Base-by-base conservation (phyloP, 2,797 vertebrate genomes). In the Zenarchopterus dispar region DNA sequence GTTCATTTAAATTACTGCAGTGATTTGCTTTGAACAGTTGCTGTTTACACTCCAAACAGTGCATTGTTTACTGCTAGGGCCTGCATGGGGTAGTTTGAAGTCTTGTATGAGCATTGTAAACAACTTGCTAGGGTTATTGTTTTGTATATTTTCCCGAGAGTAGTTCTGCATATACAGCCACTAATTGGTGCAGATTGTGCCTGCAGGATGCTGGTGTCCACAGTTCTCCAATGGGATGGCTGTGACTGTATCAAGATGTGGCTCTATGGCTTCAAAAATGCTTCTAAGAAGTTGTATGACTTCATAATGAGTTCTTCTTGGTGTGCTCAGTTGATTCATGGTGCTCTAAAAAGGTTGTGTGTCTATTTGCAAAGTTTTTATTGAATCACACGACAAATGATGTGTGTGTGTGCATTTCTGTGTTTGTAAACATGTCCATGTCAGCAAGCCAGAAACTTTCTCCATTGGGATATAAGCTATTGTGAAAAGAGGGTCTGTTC, bases 221-320 rank as follows among this genome's bases (percentile, higher is more conserved):
- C 42, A 51, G 62, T 56, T 67, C 51, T 41, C 56, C 19, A 56
- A 23, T 33, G 65, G 26, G 50, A 65, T 54, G 23, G 54, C 45
- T 16, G 26, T 4, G 36, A 58, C 61, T 55, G 2, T 46, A 63
- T 62, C 43, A 50, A 26, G 53, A 74, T 33, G 49, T 23, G 51
- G 33, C 45, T 58, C 19, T 1, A 17, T 59, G 24, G 45, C 56
- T 16, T 70, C 11, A 47, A 8, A 39, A 73, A 56, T 50, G 36
- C 66, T 19, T 10, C 4, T 49, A 62, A 58, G 39, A 59, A 56
- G 45, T 56, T 63, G 39, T 70, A 49, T 31, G 41, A 50, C 16
- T 51, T 63, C 74, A 70, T 59, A 72, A 31, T 78, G 75, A 74
- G 53, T 45, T 28, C 39, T 51, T 77, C 31, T 31, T 6, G 13